phyloP scores from a whole-genome alignment of 2,888 invertebrate genomes.

The Octodonta nipae region DNA sequence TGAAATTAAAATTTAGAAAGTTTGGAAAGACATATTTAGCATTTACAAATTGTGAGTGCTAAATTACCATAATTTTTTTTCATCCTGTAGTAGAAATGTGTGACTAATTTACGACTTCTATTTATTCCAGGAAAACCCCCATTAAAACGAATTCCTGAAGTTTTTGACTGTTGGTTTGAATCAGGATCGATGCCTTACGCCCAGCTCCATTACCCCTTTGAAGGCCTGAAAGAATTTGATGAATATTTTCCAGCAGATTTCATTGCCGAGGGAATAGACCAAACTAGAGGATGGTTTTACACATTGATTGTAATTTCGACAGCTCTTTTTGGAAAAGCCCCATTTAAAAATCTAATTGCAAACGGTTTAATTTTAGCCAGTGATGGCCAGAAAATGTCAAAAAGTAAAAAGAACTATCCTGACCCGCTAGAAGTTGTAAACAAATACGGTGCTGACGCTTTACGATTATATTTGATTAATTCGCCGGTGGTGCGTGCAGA shows the following conservation, averaged over 20 bases:
- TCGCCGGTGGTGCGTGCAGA: slow-evolving; percentile 97
- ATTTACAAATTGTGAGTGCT: no score
- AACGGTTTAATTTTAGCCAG: slow-evolving; percentile 91
- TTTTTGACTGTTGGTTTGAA: slow-evolving; percentile 99
- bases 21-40: no score
- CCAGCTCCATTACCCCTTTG: slow-evolving; percentile 91
- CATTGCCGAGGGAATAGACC: slow-evolving; percentile 98
- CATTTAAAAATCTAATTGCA: slow-evolving; percentile 93
- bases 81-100: no score
- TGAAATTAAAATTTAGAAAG: no score
- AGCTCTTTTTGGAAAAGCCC: slow-evolving; percentile 86
- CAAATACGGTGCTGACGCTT: slow-evolving; percentile 93
- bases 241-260: slow-evolving; percentile 95
- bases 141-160: slow-evolving; percentile 74
- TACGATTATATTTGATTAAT: slow-evolving; percentile 89
- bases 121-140: slow-evolving; percentile 47
- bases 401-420: slow-evolving; percentile 96
- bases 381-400: slow-evolving; percentile 99
- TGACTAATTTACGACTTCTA: no score
- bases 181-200: slow-evolving; percentile 99
- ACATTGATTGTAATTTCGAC: slow-evolving; percentile 94
- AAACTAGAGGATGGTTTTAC: slow-evolving; percentile 97
- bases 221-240: slow-evolving; percentile 75
- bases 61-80: no score
- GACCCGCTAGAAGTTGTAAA: slow-evolving; percentile 83